phyloP scores from a whole-genome alignment of 37 sponge, comb jelly and placozoan genomes.

The Halichondria panicea region DNA sequence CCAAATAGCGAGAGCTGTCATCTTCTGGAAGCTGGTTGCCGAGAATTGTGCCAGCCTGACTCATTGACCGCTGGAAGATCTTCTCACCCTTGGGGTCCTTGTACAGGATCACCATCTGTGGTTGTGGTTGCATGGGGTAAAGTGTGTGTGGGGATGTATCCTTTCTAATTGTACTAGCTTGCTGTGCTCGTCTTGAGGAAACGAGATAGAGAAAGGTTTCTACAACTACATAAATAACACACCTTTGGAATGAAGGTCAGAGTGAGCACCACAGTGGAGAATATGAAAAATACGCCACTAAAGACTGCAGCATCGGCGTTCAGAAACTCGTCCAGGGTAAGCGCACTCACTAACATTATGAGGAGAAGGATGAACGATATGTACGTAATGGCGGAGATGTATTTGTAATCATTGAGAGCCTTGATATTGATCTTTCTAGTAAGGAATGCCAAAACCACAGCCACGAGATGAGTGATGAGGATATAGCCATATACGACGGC shows the following conservation, averaged over 20 bases:
- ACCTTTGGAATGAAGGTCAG: conserved; percentile 65
- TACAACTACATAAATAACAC: background rate
- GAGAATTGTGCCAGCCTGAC: background rate
- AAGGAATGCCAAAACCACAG: conserved; percentile 49
- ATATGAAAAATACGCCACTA: conserved; percentile 13
- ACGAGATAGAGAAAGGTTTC: background rate
- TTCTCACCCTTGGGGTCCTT: conserved; percentile 62
- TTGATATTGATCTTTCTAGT: conserved; percentile 52
- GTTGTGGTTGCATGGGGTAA: background rate
- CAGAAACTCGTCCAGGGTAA: conserved; percentile 11
- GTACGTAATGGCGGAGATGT: conserved; percentile 51
- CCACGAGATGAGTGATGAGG: conserved; percentile 24
- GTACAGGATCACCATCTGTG: conserved; percentile 46
- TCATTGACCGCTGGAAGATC: conserved; percentile 38
- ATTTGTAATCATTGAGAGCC: conserved; percentile 58
- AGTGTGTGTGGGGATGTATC: no score
- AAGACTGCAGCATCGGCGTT: conserved; percentile 43
- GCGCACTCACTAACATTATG: conserved; percentile 16
- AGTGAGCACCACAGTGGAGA: conserved; percentile 28
- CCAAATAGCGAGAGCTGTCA: background rate
- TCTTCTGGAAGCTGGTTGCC: conserved; percentile 1
- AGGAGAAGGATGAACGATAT: conserved; percentile 22
- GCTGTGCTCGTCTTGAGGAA: no score
- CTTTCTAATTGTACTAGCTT: no score
- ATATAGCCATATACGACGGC: conserved; percentile 8